Evolutionary conservation across 2,888 invertebrate genomes (phyloP).

Genomic region (Azorinus chamasolen): DNA sequence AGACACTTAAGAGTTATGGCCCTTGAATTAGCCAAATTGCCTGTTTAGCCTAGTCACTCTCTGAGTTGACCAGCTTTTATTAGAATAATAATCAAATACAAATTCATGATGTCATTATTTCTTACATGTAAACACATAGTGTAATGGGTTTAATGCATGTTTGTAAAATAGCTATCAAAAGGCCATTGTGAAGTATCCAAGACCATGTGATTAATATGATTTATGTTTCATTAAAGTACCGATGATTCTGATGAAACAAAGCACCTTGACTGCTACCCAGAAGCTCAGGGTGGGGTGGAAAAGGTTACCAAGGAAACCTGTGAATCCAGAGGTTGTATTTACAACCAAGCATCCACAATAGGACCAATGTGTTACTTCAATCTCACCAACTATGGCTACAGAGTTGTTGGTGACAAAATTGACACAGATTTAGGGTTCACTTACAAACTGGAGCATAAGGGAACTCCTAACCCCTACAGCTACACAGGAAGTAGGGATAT

Average conservation of each 20-base stretch:
- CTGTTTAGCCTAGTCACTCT: too few relatives aligned
- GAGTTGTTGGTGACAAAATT: constrained; percentile 27
- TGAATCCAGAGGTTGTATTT: constrained; percentile 67
- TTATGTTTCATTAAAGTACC: not conserved
- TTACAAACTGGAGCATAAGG: constrained; percentile 59
- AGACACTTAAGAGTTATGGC: too few relatives aligned
- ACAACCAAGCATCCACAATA: constrained; percentile 41
- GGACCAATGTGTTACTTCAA: constrained; percentile 67
- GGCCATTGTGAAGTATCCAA: too few relatives aligned
- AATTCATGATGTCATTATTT: too few relatives aligned
- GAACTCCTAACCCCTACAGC: constrained; percentile 41
- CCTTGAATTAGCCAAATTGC: too few relatives aligned
- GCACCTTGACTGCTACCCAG: constrained; percentile 73
- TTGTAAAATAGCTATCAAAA: too few relatives aligned
- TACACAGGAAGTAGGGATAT: constrained; percentile 56
- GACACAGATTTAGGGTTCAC: constrained; percentile 59
- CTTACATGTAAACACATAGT: too few relatives aligned
- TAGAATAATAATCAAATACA: too few relatives aligned
- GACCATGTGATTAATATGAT: too few relatives aligned
- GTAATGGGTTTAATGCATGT: too few relatives aligned
- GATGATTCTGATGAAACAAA: constrained; percentile 24
- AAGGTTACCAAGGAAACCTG: constrained; percentile 64
- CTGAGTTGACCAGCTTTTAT: too few relatives aligned
- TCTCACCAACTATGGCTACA: constrained; percentile 70
- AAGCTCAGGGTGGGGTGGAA: constrained; percentile 67